Evolutionary conservation across 2,888 invertebrate genomes (phyloP).

Genomic region (Melanargia galathea): DNA sequence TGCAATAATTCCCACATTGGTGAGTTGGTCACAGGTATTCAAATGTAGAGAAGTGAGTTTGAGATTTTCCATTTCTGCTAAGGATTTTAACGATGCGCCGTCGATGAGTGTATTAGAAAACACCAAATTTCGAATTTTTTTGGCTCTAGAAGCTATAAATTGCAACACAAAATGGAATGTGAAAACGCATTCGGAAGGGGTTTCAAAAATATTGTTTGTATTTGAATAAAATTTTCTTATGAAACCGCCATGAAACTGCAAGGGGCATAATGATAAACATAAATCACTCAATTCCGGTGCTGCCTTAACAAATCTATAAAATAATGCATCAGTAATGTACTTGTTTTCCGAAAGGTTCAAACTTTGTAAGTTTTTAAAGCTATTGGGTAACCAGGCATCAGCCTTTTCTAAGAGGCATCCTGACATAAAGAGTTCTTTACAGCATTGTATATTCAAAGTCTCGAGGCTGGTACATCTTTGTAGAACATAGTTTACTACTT

Average conservation of each 20-base stretch:
- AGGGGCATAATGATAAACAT: conserved; percentile 85
- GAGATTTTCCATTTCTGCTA: conserved; percentile 79
- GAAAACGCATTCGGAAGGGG: conserved; percentile 85
- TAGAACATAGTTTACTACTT: conserved; percentile 82
- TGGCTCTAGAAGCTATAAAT: conserved; percentile 79
- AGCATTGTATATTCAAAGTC: conserved; percentile 83
- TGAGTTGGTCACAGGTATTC: conserved; percentile 84
- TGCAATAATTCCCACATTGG: conserved; percentile 80
- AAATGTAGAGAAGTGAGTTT: conserved; percentile 78
- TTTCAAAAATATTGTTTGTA: conserved; percentile 57
- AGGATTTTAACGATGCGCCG: conserved; percentile 79
- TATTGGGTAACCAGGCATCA: conserved; percentile 74
- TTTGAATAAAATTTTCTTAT: conserved; percentile 86
- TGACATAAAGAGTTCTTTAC: conserved; percentile 88
- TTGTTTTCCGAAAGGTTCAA: conserved; percentile 86
- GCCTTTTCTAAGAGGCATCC: conserved; percentile 85
- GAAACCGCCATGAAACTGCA: conserved; percentile 87
- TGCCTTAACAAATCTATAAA: conserved; percentile 84
- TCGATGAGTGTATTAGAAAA: conserved; percentile 87
- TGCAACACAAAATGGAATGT: conserved; percentile 86
- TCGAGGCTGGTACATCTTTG: conserved; percentile 81
- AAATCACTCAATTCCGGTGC: conserved; percentile 83
- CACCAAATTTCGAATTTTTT: conserved; percentile 81
- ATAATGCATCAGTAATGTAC: conserved; percentile 88
- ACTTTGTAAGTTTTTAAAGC: conserved; percentile 77